Base-by-base conservation (phyloP, 2,888 invertebrate genomes). In the Drosophila antonietae region DNA sequence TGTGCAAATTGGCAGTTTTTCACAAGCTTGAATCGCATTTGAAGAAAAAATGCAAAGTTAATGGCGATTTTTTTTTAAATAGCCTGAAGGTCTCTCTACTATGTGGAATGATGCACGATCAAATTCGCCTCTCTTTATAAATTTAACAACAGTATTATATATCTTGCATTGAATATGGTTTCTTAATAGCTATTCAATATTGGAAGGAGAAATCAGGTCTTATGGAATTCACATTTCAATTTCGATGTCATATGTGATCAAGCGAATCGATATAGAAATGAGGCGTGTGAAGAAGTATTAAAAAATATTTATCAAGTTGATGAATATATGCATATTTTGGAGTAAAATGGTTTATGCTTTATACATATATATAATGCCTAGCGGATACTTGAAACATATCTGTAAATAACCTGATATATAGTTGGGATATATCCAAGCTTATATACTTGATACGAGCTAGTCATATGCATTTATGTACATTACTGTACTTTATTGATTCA, bases 11-110 rank as follows among this genome's bases (percentile, higher is more conserved):
- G 39, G 18, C 28, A 31, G 59, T 15, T 18, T 20, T 39, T 39
- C 39, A 18, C 39, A 39, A 28, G 51, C 49, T 41, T 9, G 6
- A 55, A 57, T 60, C 47, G 37, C 64, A 46, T 65, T 73, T 49
- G 10, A 58, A 58, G 31, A 41, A 44, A n/a, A 44, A 68, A 31
- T 44, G 28, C 5, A 28, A 28, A 28, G 28, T 51, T 43, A 47
- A 64, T 61, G 65, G 49, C 9, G 7, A 8, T 8, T 46, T 12
- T 10, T 28, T 39, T 33, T 46, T 41, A 51, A 10, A n/a, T n/a
- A n/a, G 2, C 18, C 5, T 8, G 4, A 2, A 12, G 14, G 12
- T 14, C n/a, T 6, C 15, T 3, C 23, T 3, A 23, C 23, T 23
- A 23, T 23, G 23, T 23, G 23, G 3, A 2, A 23, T 23, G 23